Conservation (phyloP, 2,797 vertebrate genomes). For the Trichosurus vulpecula region DNA sequence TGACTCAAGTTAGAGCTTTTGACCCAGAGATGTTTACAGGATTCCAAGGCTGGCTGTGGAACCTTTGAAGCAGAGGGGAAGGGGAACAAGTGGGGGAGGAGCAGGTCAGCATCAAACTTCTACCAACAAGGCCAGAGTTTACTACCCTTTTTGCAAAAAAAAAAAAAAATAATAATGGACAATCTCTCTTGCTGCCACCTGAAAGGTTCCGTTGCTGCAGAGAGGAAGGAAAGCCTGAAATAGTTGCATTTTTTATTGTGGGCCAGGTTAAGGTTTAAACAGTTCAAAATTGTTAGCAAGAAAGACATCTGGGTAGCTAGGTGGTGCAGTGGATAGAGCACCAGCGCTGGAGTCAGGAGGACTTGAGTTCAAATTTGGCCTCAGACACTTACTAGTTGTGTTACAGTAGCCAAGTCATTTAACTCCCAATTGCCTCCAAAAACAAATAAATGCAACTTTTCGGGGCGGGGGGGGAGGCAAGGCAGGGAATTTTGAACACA, state of each 20-base stretch:
- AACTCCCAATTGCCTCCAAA: background rate
- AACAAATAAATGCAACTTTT: background rate
- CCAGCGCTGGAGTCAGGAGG: background rate
- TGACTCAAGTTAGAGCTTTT: background rate
- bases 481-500: no score
- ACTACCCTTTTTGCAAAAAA: background rate
- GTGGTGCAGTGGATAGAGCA: background rate
- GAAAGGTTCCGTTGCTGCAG: conserved; percentile 25
- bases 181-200: conserved; percentile 59
- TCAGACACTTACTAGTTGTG: background rate
- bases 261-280: background rate
- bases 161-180: background rate
- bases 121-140: background rate
- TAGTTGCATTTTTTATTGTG: background rate
- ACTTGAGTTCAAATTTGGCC: background rate
- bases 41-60: background rate
- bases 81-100: background rate
- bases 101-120: background rate
- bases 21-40: background rate
- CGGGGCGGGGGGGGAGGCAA: no score
- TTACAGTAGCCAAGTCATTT: background rate
- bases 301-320: background rate
- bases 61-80: background rate
- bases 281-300: background rate
- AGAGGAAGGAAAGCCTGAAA: background rate